These are phyloP conservation scores for Jacana jacana DNA, from an alignment of 2,113 vertebrate species.

Conservation along the genomic window DNA sequence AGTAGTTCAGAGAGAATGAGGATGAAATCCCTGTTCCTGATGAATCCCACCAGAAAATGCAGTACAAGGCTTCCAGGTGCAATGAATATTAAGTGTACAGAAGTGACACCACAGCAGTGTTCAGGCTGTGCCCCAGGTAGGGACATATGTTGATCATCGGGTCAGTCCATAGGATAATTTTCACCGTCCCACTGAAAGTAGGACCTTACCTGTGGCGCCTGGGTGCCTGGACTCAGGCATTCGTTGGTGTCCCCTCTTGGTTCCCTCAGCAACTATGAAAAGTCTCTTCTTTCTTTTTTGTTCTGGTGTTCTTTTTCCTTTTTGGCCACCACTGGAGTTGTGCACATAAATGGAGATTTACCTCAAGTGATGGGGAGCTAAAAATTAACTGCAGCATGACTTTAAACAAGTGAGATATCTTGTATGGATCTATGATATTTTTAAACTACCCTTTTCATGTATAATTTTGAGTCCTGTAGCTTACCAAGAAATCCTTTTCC, in stretches of 20 bases:
- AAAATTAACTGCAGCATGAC: not conserved
- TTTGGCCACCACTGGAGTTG: not conserved
- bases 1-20: not conserved
- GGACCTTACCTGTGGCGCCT: not conserved
- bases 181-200: not conserved
- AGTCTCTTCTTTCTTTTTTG: accelerated
- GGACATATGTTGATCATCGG: not conserved
- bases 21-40: not conserved
- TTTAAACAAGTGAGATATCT: not conserved
- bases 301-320: no score
- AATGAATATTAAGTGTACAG: not conserved
- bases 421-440: not conserved
- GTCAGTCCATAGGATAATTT: no score
- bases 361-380: not conserved
- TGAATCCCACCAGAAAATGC: not conserved
- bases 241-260: not conserved
- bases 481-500: not conserved
- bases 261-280: not conserved
- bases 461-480: not conserved
- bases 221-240: not conserved
- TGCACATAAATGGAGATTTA: not conserved
- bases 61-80: not conserved
- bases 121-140: not conserved
- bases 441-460: not conserved
- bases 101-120: not conserved